A percentile compares a stretch with the other conserved stretches of the same genome.
Conservation (phyloP, 2,888 invertebrate species). For the Drosophila phalerata region DNA sequence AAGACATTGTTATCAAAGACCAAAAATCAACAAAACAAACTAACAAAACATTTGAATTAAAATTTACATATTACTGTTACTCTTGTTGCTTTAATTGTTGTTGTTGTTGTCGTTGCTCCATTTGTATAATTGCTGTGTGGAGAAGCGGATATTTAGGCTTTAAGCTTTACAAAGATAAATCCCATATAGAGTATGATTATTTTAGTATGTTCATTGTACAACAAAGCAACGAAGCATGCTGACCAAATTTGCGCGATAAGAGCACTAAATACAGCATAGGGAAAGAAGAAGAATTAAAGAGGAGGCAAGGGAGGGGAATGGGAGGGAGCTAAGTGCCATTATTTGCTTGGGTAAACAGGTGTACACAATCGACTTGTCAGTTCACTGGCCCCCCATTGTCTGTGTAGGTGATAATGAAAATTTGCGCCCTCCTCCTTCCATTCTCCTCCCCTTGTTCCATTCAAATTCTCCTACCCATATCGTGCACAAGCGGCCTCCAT, state of each 20-base stretch:
- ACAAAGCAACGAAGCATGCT: constrained; percentile 50
- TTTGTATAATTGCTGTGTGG: constrained; percentile 37
- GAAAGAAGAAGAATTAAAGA: neutral
- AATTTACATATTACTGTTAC: constrained; percentile 34
- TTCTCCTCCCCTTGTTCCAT: neutral
- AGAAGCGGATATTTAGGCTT: constrained; percentile 39
- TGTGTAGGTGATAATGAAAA: constrained; percentile 62
- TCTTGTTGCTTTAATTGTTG: neutral
- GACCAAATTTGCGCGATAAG: constrained; percentile 58
- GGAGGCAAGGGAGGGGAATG: neutral
- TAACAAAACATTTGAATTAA: constrained; percentile 10
- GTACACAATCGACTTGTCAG: constrained; percentile 56
- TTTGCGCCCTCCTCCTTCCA: constrained; percentile 8
- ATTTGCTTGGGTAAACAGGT: constrained; percentile 62
- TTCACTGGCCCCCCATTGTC: constrained; percentile 53
- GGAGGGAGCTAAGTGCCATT: constrained; percentile 16
- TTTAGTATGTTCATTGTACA: constrained; percentile 7
- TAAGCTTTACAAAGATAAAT: constrained; percentile 35
- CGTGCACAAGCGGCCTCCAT: constrained; percentile 36
- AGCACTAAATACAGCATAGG: neutral
- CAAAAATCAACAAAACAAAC: constrained; percentile 6
- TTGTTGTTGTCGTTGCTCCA: constrained; percentile 29
- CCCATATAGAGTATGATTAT: constrained; percentile 17
- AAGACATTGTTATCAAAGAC: constrained; percentile 7
- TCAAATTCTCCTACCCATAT: constrained; percentile 12